Evolutionary conservation across 2,797 vertebrate genomes (phyloP).

Genomic region (Huso huso): DNA sequence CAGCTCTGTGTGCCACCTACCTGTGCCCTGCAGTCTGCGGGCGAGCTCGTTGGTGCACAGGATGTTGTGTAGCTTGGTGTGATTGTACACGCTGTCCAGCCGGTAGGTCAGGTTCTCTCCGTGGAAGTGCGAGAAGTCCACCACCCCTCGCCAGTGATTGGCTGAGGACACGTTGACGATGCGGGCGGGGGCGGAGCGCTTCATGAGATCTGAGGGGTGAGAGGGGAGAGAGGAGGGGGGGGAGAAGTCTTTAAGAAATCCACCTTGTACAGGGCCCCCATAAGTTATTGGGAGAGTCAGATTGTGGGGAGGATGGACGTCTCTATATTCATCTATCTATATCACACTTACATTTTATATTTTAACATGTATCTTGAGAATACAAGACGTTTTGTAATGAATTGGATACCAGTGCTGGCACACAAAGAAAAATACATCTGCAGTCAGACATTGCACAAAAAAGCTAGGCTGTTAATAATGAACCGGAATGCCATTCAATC

Average conservation of each 20-base stretch:
- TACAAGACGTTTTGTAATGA: no score
- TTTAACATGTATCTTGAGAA: no score
- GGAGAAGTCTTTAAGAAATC: background rate
- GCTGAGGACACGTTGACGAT: constrained; percentile 65
- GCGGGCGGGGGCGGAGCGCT: constrained; percentile 58
- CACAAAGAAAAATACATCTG: no score
- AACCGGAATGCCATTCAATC: no score
- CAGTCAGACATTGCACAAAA: no score
- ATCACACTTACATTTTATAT: no score
- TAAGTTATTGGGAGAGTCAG: no score
- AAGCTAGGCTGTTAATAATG: no score
- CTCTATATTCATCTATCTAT: no score
- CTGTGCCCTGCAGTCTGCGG: constrained; percentile 61
- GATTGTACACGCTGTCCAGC: constrained; percentile 49
- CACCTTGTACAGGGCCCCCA: no score
- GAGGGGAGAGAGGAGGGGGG: background rate
- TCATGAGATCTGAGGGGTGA: constrained; percentile 56
- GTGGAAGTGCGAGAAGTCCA: constrained; percentile 55
- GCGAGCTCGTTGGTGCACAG: constrained; percentile 72
- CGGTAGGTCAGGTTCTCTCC: constrained; percentile 40
- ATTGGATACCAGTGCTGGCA: no score
- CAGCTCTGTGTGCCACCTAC: constrained; percentile 35
- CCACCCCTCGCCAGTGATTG: constrained; percentile 49
- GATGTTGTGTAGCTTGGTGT: constrained; percentile 77
- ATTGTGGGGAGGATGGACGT: no score